phyloP scores from a whole-genome alignment of 2,113 vertebrate genomes.

The Lophochroa leadbeateri region DNA sequence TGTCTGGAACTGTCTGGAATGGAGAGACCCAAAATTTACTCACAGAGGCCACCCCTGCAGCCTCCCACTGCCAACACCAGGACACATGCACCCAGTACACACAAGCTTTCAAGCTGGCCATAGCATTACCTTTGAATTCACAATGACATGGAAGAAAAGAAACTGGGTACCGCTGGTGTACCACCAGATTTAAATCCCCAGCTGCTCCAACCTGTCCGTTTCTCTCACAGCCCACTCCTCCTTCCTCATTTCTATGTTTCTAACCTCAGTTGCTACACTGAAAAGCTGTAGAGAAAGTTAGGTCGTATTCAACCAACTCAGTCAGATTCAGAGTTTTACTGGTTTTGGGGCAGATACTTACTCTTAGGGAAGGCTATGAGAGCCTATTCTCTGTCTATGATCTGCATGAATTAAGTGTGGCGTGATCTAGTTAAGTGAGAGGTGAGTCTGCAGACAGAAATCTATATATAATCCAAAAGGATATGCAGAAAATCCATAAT shows the following conservation, averaged over 20 bases:
- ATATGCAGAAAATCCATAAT: background rate
- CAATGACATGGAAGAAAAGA: background rate
- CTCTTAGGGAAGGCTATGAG: background rate
- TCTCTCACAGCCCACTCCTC: background rate
- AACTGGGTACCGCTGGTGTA: accelerated
- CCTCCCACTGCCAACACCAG: background rate
- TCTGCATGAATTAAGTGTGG: background rate
- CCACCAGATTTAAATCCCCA: background rate
- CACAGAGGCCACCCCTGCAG: background rate
- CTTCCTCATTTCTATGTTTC: background rate
- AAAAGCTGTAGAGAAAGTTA: background rate
- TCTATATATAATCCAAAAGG: background rate
- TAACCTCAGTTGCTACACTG: background rate
- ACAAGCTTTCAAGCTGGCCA: background rate
- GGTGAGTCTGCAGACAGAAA: background rate
- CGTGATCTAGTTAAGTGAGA: background rate
- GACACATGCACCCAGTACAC: background rate
- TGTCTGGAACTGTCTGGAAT: background rate
- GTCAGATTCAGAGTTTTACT: background rate
- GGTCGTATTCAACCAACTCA: background rate
- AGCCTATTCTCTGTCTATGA: background rate
- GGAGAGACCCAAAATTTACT: background rate
- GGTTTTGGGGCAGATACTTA: background rate
- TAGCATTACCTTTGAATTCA: background rate
- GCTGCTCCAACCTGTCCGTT: background rate